Conservation (phyloP, 2,113 vertebrate species). For the Tetrao urogallus region DNA sequence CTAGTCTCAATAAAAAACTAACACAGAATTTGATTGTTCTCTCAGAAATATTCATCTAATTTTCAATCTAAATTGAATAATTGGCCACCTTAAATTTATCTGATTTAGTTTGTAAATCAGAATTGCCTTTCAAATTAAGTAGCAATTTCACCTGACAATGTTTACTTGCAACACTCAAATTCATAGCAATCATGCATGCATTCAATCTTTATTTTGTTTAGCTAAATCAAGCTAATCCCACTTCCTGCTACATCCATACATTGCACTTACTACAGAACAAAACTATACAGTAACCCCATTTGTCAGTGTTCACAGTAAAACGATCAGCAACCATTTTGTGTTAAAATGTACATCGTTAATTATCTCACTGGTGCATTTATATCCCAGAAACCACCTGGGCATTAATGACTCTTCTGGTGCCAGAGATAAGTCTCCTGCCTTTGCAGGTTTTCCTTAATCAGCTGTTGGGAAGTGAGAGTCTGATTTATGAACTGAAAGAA, state of each 20-base stretch:
- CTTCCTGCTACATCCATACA: neutral
- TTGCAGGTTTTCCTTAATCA: neutral
- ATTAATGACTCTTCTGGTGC: neutral
- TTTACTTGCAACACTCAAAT: neutral
- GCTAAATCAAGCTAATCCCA: neutral
- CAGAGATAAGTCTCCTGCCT: neutral
- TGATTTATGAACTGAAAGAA: neutral
- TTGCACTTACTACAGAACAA: neutral
- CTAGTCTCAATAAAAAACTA: neutral
- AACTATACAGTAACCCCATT: neutral
- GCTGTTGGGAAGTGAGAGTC: neutral
- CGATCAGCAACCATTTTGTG: neutral
- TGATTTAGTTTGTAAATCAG: neutral
- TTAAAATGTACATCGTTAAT: neutral
- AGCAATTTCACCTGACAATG: neutral
- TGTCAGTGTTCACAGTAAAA: neutral
- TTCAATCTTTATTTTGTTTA: neutral
- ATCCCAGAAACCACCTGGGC: neutral
- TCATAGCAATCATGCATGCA: neutral
- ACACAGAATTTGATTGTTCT: neutral
- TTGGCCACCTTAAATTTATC: neutral
- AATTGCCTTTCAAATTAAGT: neutral
- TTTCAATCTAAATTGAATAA: conserved; percentile 11
- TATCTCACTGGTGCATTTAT: neutral
- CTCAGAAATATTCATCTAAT: neutral